These are phyloP conservation scores for Diuraphis noxia DNA, from an alignment of 1,140 invertebrate species.

Conservation along the genomic window DNA sequence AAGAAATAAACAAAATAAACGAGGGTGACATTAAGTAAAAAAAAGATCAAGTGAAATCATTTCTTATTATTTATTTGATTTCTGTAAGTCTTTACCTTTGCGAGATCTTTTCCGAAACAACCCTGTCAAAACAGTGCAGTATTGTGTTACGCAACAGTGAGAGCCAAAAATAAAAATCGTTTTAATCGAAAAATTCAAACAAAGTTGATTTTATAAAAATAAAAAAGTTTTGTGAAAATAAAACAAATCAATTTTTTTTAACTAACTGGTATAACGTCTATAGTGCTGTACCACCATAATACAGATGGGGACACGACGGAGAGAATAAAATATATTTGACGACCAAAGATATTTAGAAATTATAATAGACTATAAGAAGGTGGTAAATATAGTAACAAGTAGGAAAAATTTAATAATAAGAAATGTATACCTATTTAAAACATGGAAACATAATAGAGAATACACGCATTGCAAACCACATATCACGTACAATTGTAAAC, in stretches of 20 bases:
- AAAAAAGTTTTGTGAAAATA: constrained; percentile 14
- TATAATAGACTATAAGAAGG: neutral
- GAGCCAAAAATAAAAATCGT: constrained; percentile 55
- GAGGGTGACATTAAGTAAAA: constrained; percentile 43
- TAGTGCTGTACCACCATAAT: neutral
- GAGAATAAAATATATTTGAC: neutral
- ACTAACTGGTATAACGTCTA: neutral
- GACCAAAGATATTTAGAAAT: neutral
- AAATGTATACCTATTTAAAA: neutral
- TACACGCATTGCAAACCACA: no score
- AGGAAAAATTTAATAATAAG: neutral
- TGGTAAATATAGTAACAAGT: neutral
- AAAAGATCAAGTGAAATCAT: constrained; percentile 55
- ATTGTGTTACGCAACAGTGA: constrained; percentile 58
- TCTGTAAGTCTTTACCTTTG: constrained; percentile 61
- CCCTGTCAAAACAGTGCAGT: constrained; percentile 65
- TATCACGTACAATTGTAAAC: no score
- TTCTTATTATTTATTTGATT: constrained; percentile 58
- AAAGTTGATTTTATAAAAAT: constrained; percentile 16
- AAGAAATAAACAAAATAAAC: constrained; percentile 53
- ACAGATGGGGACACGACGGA: neutral
- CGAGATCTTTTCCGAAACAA: constrained; percentile 92
- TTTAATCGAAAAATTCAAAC: constrained; percentile 45
- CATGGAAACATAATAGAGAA: neutral
- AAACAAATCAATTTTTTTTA: neutral